These are phyloP conservation scores for Troglohyphantes excavatus DNA, from an alignment of 2,888 invertebrate species.

Conservation along the genomic window DNA sequence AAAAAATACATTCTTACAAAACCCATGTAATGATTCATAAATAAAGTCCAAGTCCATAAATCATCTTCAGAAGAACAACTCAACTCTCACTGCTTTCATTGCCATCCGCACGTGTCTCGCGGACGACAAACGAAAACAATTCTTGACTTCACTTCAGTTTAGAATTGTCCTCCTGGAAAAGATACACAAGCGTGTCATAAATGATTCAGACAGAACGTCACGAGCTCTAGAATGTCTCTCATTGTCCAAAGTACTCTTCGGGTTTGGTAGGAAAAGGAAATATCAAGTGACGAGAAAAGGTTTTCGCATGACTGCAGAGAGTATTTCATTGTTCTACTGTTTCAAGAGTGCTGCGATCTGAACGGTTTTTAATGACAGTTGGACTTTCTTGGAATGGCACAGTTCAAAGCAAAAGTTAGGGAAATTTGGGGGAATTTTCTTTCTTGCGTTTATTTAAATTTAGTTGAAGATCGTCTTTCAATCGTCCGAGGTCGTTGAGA, in stretches of 20 bases:
- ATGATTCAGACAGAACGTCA: constrained; percentile 39
- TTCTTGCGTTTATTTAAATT: no score
- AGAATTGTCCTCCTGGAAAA: background rate
- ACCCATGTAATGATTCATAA: background rate
- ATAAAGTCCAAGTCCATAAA: background rate
- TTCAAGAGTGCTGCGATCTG: background rate
- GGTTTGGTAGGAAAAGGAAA: constrained; percentile 29
- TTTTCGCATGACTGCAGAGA: constrained; percentile 1
- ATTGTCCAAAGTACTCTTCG: constrained; percentile 29
- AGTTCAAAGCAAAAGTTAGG: no score
- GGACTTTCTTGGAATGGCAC: no score
- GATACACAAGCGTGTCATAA: constrained; percentile 10
- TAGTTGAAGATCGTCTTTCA: no score
- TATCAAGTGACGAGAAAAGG: constrained; percentile 30
- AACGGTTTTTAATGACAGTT: no score
- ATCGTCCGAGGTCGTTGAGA: no score
- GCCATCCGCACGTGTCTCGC: background rate
- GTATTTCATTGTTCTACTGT: constrained; percentile 3
- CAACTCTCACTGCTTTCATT: background rate
- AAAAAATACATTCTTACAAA: no score
- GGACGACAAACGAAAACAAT: constrained; percentile 5
- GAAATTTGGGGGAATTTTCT: no score
- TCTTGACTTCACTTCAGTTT: background rate
- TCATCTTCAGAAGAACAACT: background rate
- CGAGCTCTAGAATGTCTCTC: constrained; percentile 28